A percentile compares a stretch with the other conserved stretches of the same genome.
These are phyloP conservation scores for Odobenus rosmarus DNA, from an alignment of 2,113 vertebrate species.

Conservation along the genomic window DNA sequence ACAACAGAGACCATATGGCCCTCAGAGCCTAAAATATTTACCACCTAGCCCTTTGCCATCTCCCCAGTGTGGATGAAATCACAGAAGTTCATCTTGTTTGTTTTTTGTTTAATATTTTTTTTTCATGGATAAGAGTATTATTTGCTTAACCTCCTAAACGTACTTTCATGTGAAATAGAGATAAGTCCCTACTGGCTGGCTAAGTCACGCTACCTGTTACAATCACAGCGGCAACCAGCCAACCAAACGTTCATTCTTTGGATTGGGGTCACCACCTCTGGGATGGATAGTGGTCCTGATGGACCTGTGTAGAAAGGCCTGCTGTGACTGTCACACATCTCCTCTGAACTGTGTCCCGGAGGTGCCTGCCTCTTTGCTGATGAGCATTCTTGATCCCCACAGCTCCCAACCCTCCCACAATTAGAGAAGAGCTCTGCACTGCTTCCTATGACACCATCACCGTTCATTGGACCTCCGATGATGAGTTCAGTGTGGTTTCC, in stretches of 20 bases:
- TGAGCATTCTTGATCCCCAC: conserved; percentile 65
- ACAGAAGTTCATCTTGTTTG: neutral
- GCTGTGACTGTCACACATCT: neutral
- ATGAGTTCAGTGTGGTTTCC: conserved; percentile 97
- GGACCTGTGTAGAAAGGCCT: neutral
- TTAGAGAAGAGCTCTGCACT: conserved; percentile 97
- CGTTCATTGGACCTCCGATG: conserved; percentile 98
- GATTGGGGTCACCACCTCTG: neutral
- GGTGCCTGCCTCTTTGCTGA: neutral
- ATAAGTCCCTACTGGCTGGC: neutral
- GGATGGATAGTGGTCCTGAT: neutral
- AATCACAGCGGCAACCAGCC: neutral
- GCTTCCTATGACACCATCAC: conserved; percentile 98
- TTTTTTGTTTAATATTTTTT: conserved; percentile 13
- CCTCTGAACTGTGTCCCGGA: neutral
- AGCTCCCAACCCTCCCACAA: conserved; percentile 96
- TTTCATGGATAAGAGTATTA: neutral
- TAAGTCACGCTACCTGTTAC: neutral
- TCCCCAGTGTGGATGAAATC: neutral
- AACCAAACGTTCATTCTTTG: neutral
- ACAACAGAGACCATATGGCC: neutral
- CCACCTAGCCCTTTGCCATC: neutral
- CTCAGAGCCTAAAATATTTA: neutral
- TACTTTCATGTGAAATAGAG: neutral
- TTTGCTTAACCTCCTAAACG: conserved; percentile 3